Evolutionary conservation across 2,888 invertebrate species (phyloP), one percentile per base, ranked within the genome.

Genomic region (Gnatocerus cornutus): DNA sequence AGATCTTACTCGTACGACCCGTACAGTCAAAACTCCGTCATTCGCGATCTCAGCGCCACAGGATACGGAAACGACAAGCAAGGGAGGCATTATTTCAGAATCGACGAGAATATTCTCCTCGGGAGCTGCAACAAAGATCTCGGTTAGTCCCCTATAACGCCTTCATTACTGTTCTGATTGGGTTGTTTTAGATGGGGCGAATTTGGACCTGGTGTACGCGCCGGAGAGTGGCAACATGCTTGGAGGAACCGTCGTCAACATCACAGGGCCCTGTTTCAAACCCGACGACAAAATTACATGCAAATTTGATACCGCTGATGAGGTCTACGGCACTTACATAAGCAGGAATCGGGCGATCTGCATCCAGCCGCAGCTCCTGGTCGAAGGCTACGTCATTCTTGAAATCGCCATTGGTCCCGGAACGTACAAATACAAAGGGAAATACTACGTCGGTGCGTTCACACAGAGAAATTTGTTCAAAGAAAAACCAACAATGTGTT

Each of bases 171-270:
- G 2, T 21, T 21, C 21, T 21, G 8, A 5, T 29, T n/a, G n/a
- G n/a, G 46, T 58, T n/a, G n/a, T 41, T 14, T 55, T 81, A 95
- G 95, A 93, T 78, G 93, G 93, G 12, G 91, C 94, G 0, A 90
- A 93, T 82, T 88, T 96, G 66, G 93, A 93, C 0, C 84, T 97
- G 59, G 91, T 94, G 77, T 96, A 96, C 79, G 96, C 97, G 0
- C 98, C 98, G 0, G 97, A 98, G 84, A 96, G 95, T 80, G 98
- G 97, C 3, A 97, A 96, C 83, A 98, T 99, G 98, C 87, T 98
- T 74, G 99, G 99, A 1, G 99, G 99, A 0, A 95, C 96, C 0
- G 91, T 98, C 61, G 96, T 99, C 39, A 98, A 98, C 82, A 94
- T 99, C 68, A 97, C 98, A 0, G 99, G 98, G 0, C 97, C 98